phyloP scores from a whole-genome alignment of 2,113 vertebrate genomes.

The Ptilorrhoa leucosticta region DNA sequence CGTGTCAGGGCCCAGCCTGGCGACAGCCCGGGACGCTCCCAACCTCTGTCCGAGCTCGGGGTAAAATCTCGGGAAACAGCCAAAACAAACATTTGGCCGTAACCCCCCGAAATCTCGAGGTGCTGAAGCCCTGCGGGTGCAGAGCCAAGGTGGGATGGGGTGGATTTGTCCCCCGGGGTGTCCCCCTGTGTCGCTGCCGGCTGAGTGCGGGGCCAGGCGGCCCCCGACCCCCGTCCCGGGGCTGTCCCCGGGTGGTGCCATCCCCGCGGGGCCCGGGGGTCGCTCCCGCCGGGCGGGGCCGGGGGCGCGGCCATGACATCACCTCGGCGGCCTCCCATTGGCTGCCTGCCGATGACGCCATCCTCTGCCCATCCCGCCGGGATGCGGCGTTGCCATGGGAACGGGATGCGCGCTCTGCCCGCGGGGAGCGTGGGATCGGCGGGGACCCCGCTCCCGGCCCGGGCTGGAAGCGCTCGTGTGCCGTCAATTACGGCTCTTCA shows the following conservation, averaged over 20 bases:
- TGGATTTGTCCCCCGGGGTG: rapidly evolving
- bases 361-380: conserved; percentile 19
- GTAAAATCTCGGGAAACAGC: rapidly evolving
- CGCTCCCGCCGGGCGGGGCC: not conserved
- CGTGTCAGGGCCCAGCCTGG: rapidly evolving
- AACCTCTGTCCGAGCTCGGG: rapidly evolving
- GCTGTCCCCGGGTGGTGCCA: not conserved
- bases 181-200: not conserved
- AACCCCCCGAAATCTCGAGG: rapidly evolving
- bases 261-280: not conserved
- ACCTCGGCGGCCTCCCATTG: conserved; percentile 80
- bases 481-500: rapidly evolving
- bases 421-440: conserved; percentile 49
- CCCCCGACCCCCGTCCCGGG: no score
- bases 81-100: rapidly evolving
- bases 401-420: conserved; percentile 70
- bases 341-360: conserved; percentile 82
- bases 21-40: not conserved
- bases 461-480: rapidly evolving
- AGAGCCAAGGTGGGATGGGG: rapidly evolving
- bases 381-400: conserved; percentile 81
- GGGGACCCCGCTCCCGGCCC: not conserved
- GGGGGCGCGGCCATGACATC: conserved; percentile 77
- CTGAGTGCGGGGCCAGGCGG: not conserved
- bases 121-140: rapidly evolving